Conservation (phyloP, 2,113 vertebrate genomes). For the Mus musculus region DNA sequence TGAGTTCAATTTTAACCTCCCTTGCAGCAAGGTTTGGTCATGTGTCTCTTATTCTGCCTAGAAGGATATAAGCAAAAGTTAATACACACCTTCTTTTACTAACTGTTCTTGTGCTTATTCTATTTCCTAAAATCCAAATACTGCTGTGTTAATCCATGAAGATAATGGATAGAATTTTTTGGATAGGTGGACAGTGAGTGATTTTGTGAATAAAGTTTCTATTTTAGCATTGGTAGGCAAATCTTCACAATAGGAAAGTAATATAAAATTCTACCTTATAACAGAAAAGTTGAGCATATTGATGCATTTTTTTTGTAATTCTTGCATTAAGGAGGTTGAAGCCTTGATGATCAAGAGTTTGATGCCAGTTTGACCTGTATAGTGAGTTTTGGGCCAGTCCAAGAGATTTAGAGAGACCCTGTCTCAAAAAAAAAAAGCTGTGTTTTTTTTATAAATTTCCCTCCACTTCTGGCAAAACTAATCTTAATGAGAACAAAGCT, state of each 20-base stretch:
- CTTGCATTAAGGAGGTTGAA: neutral
- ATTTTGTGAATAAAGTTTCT: neutral
- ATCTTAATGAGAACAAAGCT: conserved; percentile 41
- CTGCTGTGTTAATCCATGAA: neutral
- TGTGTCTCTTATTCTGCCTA: neutral
- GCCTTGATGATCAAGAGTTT: neutral
- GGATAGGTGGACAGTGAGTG: neutral
- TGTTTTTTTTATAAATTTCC: conserved; percentile 1
- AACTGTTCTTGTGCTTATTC: neutral
- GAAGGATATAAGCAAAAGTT: neutral
- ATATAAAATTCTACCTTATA: conserved; percentile 46
- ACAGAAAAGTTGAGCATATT: neutral
- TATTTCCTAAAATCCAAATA: conserved; percentile 2
- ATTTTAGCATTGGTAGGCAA: neutral
- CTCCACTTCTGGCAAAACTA: neutral
- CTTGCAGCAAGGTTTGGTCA: neutral
- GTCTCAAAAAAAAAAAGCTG: neutral
- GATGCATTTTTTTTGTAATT: neutral
- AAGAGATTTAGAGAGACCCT: neutral
- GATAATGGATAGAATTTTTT: conserved; percentile 5
- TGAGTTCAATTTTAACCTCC: conserved; percentile 4
- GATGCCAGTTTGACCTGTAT: neutral
- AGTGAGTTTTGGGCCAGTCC: neutral
- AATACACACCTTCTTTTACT: neutral
- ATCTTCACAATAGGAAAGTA: conserved; percentile 1